phyloP scores from a whole-genome alignment of 2,888 invertebrate genomes.

The Drosophila yooni region DNA sequence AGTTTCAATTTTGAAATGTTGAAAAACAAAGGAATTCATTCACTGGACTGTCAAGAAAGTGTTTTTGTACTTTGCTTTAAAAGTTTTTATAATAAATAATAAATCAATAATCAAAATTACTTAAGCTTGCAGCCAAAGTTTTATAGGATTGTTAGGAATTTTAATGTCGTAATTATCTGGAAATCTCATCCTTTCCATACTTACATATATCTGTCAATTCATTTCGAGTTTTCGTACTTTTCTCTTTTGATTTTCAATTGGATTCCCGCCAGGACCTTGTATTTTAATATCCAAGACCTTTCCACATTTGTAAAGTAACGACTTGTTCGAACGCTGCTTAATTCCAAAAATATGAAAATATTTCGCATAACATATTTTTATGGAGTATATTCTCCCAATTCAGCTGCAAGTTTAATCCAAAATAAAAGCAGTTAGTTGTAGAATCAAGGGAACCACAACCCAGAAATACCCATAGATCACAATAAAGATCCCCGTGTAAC shows the following conservation, averaged over 20 bases:
- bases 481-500: constrained; percentile 66
- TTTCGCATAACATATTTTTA: neutral
- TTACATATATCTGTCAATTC: neutral
- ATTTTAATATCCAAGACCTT: neutral
- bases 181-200: neutral
- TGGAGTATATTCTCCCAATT: neutral
- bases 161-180: neutral
- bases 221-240: no score
- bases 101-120: neutral
- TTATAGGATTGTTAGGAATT: neutral
- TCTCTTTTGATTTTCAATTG: neutral
- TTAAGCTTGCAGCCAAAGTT: neutral
- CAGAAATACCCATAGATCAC: constrained; percentile 58
- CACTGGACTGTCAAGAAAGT: no score
- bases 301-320: neutral
- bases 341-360: neutral
- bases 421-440: neutral
- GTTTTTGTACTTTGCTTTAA: no score
- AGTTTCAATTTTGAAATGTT: neutral
- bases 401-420: neutral
- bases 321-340: neutral
- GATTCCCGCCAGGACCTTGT: neutral
- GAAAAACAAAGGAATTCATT: neutral
- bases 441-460: neutral
- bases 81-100: neutral